Base-by-base conservation (phyloP, 64 coral and sea anemone species). In the Acropora tenuis region DNA sequence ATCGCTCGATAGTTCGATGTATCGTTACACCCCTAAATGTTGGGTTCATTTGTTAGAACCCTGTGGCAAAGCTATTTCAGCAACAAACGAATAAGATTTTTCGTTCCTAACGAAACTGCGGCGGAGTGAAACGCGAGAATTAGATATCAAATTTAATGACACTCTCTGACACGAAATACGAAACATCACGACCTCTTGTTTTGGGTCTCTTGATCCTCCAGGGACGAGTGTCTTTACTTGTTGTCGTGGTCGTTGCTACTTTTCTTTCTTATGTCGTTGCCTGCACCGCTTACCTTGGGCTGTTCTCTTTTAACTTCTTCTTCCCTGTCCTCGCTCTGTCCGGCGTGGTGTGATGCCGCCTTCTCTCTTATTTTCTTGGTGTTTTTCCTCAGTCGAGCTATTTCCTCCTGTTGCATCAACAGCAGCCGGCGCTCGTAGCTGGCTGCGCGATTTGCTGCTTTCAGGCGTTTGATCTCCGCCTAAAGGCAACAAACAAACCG, bases 401-500 rank as follows among this genome's bases (percentile, higher is more conserved):
- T 99, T 78, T 99, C 94, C 85, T 99, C 91, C 57, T 96, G 97
- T 41, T 99, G 94, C 84, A 96, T 85, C 18, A 99, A 66, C 73
- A 99, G 74, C 48, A 99, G 84, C 17, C 89, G 81, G 17, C 97
- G 94, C 86, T 96, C 94, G 61, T 93, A 95, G 72, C 94, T 98
- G 17, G 97, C 97, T 12, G 97, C 97, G 18, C 91, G 90, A 75
- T 96, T 95, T 1, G 97, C 97, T 60, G 94, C 94, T 74, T 93
- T 99, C 13, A 99, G 84, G n/a, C 88, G 91, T 52, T 99, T 96
- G 66, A 99, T 99, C 82, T 99, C 97, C 66, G 94, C 97, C 97
- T 99, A 78, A n/a, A 9, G 15, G 3, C 66, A 52, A 77, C 20
- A 89, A 11, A 92, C 65, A 43, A 16, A 47, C 50, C 11, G 60